phyloP scores from a whole-genome alignment of 2,888 invertebrate species.

The Brachynemurus nebulosus region DNA sequence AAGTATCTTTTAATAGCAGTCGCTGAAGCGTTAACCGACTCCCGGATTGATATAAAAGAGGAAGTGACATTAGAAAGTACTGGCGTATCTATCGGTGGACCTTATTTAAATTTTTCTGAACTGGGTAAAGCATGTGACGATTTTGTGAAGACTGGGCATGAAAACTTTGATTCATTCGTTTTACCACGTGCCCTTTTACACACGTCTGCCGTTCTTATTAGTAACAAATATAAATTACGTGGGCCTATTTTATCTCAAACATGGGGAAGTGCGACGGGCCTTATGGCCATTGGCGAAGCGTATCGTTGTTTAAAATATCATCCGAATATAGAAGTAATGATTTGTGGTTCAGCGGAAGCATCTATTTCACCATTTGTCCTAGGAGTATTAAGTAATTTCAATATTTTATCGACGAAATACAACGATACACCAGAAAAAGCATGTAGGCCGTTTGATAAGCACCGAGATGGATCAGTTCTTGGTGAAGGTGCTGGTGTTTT shows the following conservation, averaged over 20 bases:
- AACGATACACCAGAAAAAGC: conserved; percentile 67
- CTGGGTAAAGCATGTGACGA: conserved; percentile 65
- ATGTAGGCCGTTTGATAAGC: conserved; percentile 86
- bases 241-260: conserved; percentile 91
- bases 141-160: conserved; percentile 68
- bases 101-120: conserved; percentile 84
- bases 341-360: conserved; percentile 88
- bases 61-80: conserved; percentile 42
- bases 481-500: conserved; percentile 90
- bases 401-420: conserved; percentile 76
- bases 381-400: conserved; percentile 78
- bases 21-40: conserved; percentile 65
- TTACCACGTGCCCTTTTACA: conserved; percentile 87
- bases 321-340: conserved; percentile 81
- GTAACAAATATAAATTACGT: conserved; percentile 73
- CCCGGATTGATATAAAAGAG: conserved; percentile 42
- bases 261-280: conserved; percentile 95
- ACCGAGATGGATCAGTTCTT: conserved; percentile 94
- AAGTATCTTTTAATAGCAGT: conserved; percentile 70
- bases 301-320: conserved; percentile 68
- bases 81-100: conserved; percentile 89
- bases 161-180: conserved; percentile 87
- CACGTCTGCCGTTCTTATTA: conserved; percentile 91
- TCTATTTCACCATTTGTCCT: conserved; percentile 79
- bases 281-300: conserved; percentile 86